Base-by-base conservation (phyloP, 2,797 vertebrate species). In the Pangasius sanitwongsei region DNA sequence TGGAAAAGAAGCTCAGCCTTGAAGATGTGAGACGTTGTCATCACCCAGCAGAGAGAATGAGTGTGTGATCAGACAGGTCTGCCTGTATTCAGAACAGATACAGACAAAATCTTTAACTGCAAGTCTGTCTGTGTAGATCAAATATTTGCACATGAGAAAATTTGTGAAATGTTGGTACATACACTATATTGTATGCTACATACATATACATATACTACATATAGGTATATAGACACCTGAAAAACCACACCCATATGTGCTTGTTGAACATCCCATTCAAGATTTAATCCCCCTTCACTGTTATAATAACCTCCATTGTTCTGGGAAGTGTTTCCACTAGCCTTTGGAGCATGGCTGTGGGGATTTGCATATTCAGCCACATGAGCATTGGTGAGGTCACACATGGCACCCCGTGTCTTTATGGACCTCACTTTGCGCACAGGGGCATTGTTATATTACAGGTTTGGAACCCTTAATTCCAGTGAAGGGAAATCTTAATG, bases 1-100 rank as follows among this genome's bases (percentile, higher is more conserved):
- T 82, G 69, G n/a, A 57, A 69, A 88, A 89, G 53, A 15, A 4
- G 23, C 34, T 93, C 83, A 89, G 7, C 77, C 50, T 92, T 61
- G 65, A 70, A 65, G n/a, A 88, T 84, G 84, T 55, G 75, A 83
- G 28, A 12, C 85, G 65, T 63, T 87, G 48, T 87, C 85, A 89
- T 83, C 88, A 86, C 87, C 59, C 59, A 50, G 57, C 75, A 86
- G 63, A 50, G 57, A 61, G 61, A 81, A 67, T 72, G 23, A 53
- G 37, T 87, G 75, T 67, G 53, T 89, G 77, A 83, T 86, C 59
- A 75, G 81, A 87, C 67, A 88, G 53, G 16, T 31, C 57, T 84
- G 65, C 84, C 74, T 89, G 75, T 15, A 83, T 31, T 83, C 86
- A 83, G 85, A 74, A 53, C 20, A 53, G 15, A 84, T n/a, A 13